phyloP scores from a whole-genome alignment of 2,113 vertebrate species.

The Pyrgilauda ruficollis region DNA sequence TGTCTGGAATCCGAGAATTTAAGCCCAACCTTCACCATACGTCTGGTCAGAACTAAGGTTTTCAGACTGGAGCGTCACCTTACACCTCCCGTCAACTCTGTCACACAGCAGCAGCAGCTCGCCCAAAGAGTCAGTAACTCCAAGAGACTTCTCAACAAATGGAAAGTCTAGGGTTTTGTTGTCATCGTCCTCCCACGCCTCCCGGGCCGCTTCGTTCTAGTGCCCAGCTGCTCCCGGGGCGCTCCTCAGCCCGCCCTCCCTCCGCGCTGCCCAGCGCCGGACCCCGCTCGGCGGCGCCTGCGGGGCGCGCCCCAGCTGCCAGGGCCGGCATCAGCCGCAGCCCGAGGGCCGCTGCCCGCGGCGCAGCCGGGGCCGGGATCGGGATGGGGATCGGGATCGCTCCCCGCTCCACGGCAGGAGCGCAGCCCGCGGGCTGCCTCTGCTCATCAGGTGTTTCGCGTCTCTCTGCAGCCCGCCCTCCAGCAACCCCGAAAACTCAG shows the following conservation, averaged over 20 bases:
- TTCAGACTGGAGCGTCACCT: not conserved
- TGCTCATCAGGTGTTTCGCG: not conserved
- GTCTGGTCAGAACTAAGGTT: not conserved
- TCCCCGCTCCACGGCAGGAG: accelerated
- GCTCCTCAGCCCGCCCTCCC: not conserved
- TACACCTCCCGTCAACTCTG: not conserved
- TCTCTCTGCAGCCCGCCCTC: not conserved
- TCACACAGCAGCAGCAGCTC: not conserved
- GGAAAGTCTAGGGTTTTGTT: not conserved
- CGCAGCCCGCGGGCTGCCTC: not conserved
- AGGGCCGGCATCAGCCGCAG: not conserved
- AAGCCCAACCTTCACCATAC: not conserved
- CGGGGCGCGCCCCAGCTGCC: not conserved
- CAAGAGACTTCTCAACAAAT: not conserved
- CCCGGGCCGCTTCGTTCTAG: not conserved
- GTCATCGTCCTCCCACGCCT: not conserved
- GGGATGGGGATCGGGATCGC: not conserved
- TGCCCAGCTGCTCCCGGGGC: not conserved
- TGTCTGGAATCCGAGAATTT: not conserved
- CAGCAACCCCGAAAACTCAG: not conserved
- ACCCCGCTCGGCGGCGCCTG: not conserved
- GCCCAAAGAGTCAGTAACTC: not conserved
- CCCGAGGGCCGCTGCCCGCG: too few relatives aligned
- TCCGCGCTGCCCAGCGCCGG: not conserved
- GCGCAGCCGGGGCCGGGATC: not conserved